Evolutionary conservation across 2,113 vertebrate genomes (phyloP), one percentile per base, ranked within the genome.

Genomic region (Polypterus senegalus): DNA sequence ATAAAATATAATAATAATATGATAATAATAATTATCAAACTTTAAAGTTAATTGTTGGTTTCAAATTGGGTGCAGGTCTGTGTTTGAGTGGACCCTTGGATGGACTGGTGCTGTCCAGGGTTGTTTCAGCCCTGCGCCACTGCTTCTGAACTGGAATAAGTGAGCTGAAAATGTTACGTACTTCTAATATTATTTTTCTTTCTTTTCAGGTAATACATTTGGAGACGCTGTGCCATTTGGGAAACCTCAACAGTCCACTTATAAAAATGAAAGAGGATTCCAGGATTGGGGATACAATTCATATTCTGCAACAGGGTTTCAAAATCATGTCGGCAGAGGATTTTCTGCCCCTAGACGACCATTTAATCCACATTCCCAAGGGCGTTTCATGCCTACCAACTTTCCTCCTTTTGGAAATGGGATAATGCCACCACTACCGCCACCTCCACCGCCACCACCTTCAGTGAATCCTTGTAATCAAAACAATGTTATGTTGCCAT

Each of bases 201-300:
- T 11, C 9, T 2, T 47, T 58, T n/a, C 7, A 10, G 43, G 10
- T 62, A 54, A 54, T 54, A 11, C 45, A 46, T n/a, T 2, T 5
- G 53, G 10, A 48, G 49, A 43, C 46, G 43, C 8, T 49, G 6
- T 60, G 10, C 52, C 53, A 7, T 4, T 46, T 52, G 44, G 9
- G 43, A 48, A 53, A 9, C 61, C 53, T 47, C 47, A 54, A 7
- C 61, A 46, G 48, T 51, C 48, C 55, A 7, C 8, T n/a, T 54
- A n/a, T 47, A 27, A 11, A 8, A 44, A n/a, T 54, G 45, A 53
- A 46, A 62, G 61, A 54, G 61, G 61, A 7, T 62, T 62, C 55
- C 52, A 62, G 3, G 43, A 7, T 53, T 54, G 45, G 44, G 51
- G 45, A 55, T 62, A 54, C 48, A 8, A 11, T 46, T 47, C 46